Conservation (phyloP, 2,888 invertebrate species). For the Melipona bicolor region DNA sequence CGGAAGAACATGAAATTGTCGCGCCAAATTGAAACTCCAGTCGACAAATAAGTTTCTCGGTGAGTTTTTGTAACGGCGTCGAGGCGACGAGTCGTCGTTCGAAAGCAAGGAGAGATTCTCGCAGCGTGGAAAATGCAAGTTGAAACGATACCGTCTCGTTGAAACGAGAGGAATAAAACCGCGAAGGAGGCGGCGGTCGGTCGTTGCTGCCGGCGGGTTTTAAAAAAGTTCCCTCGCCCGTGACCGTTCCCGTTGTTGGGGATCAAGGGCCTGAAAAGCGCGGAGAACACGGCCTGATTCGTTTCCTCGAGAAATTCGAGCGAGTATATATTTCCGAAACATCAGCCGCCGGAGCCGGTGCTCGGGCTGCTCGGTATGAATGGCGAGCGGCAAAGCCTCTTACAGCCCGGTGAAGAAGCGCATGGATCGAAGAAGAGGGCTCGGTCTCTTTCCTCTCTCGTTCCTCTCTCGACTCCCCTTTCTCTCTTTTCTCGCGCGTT, state of each 20-base stretch:
- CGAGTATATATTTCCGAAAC: constrained; percentile 43
- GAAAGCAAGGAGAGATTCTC: too few species aligned
- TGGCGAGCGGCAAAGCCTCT: constrained; percentile 57
- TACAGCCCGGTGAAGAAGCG: constrained; percentile 31
- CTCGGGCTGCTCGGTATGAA: constrained; percentile 26
- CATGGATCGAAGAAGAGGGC: constrained; percentile 43
- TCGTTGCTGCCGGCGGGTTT: background rate
- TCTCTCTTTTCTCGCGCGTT: constrained; percentile 37
- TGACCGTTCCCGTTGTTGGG: background rate
- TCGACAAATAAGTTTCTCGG: too few species aligned
- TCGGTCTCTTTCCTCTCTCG: background rate
- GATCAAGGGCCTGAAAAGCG: background rate
- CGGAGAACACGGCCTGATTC: background rate
- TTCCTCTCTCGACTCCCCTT: background rate
- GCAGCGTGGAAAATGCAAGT: too few species aligned
- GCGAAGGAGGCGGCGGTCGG: background rate
- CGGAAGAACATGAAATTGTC: too few species aligned
- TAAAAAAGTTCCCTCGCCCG: background rate
- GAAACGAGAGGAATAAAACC: background rate
- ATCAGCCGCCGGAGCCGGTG: background rate
- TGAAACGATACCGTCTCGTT: background rate
- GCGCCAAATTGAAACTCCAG: too few species aligned
- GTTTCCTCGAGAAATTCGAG: constrained; percentile 1
- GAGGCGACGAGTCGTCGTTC: too few species aligned
- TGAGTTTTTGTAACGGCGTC: too few species aligned